Conservation (phyloP, 1,140 invertebrate genomes). For the Steinernema feltiae region DNA sequence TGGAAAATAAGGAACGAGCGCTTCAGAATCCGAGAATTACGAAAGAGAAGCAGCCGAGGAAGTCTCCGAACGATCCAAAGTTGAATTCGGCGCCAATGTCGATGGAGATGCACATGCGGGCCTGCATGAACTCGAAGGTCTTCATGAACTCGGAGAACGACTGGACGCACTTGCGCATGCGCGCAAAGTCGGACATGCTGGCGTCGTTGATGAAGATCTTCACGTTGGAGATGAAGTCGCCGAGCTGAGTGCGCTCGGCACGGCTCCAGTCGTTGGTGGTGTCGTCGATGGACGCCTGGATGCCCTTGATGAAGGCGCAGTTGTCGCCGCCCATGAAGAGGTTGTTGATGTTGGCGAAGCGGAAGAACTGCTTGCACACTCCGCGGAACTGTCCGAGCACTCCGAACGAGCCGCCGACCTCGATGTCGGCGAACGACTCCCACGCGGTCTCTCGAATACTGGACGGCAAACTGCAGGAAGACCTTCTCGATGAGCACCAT, state of each 20-base stretch:
- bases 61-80: not conserved
- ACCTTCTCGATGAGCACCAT: conserved; percentile 9
- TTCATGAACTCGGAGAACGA: not conserved
- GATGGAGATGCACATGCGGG: not conserved
- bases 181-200: not conserved
- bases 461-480: not conserved
- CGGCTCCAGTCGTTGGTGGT: not conserved
- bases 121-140: not conserved
- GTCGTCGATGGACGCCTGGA: not conserved
- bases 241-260: not conserved
- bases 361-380: conserved; percentile 2
- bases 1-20: not conserved
- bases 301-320: not conserved
- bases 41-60: not conserved
- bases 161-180: not conserved
- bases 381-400: not conserved
- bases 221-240: not conserved
- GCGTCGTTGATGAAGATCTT: not conserved
- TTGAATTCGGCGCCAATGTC: not conserved
- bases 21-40: not conserved
- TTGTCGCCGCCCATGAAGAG: not conserved
- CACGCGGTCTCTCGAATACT: not conserved
- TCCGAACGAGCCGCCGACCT: not conserved
- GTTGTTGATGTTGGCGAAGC: conserved; percentile 11
- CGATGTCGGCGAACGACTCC: not conserved